These are phyloP conservation scores for Incurvaria masculella DNA, from an alignment of 2,888 invertebrate genomes.

Conservation along the genomic window DNA sequence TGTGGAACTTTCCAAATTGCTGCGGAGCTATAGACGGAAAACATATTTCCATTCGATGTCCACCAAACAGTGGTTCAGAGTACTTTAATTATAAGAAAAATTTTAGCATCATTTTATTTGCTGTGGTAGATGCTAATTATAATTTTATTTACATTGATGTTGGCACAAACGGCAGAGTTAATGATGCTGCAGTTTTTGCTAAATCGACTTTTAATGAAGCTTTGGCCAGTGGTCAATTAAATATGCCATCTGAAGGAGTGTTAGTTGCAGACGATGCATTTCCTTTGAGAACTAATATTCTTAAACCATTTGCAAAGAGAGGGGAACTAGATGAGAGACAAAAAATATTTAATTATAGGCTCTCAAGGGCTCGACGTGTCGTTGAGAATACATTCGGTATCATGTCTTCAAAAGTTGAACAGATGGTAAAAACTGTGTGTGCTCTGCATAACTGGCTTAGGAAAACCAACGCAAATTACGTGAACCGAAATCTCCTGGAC, in stretches of 20 bases:
- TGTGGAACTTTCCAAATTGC: slow-evolving; percentile 14
- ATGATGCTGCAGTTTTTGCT: slow-evolving; percentile 11
- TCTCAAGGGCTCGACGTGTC: slow-evolving; percentile 15
- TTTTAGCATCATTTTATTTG: slow-evolving; percentile 13
- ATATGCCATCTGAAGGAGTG: slow-evolving; percentile 11
- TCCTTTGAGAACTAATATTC: slow-evolving; percentile 10
- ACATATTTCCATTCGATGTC: slow-evolving; percentile 14
- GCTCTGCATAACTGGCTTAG: slow-evolving; percentile 19
- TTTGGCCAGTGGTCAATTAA: slow-evolving; percentile 11
- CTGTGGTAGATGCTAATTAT: slow-evolving; percentile 12
- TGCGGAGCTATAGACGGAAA: slow-evolving; percentile 17
- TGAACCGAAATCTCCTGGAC: slow-evolving; percentile 12
- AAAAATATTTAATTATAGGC: slow-evolving; percentile 18
- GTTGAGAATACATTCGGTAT: slow-evolving; percentile 19
- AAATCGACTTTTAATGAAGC: slow-evolving; percentile 14
- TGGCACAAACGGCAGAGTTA: slow-evolving; percentile 14
- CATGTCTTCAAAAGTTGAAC: slow-evolving; percentile 15
- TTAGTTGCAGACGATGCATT: slow-evolving; percentile 17
- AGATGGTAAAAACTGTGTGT: slow-evolving; percentile 16
- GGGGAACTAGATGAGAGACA: slow-evolving; percentile 10
- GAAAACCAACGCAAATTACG: slow-evolving; percentile 10
- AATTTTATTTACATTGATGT: slow-evolving; percentile 14
- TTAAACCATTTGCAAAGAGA: slow-evolving; percentile 10
- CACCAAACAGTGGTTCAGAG: slow-evolving; percentile 4
- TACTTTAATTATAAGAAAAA: slow-evolving; percentile 5